phyloP scores from a whole-genome alignment of 2,113 vertebrate species.

The Siniperca knerii region DNA sequence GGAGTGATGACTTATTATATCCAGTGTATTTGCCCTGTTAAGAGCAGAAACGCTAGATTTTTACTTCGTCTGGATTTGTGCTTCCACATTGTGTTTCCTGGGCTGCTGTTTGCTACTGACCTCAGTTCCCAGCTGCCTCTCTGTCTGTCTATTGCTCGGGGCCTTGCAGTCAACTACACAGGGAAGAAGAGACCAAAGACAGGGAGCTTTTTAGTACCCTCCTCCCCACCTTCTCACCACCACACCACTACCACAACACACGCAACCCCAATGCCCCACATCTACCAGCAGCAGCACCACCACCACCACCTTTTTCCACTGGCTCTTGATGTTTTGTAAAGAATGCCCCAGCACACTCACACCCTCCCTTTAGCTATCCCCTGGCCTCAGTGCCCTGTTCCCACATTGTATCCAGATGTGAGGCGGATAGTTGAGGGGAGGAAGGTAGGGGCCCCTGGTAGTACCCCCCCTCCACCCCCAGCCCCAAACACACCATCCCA shows the following conservation, averaged over 20 bases:
- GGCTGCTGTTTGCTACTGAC: conserved; percentile 59
- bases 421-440: conserved; percentile 65
- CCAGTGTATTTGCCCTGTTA: neutral
- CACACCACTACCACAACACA: conserved; percentile 42
- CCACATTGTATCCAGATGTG: conserved; percentile 84
- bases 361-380: conserved; percentile 67
- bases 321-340: conserved; percentile 77
- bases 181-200: conserved; percentile 76
- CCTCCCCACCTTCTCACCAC: neutral
- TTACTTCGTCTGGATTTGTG: conserved; percentile 11
- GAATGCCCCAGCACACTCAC: conserved; percentile 70
- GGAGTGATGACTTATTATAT: neutral
- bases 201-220: conserved; percentile 62
- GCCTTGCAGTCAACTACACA: conserved; percentile 74
- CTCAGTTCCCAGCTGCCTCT: conserved; percentile 71
- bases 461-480: conserved; percentile 33
- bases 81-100: conserved; percentile 48
- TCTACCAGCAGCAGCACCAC: conserved; percentile 48
- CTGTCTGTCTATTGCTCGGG: conserved; percentile 74
- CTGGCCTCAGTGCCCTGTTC: conserved; percentile 61
- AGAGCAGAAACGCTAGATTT: conserved; percentile 14
- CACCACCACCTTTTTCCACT: conserved; percentile 56
- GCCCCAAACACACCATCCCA: conserved; percentile 8
- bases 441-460: conserved; percentile 62
- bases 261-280: conserved; percentile 44